Base-by-base conservation (phyloP, 2,888 invertebrate species). In the Pegoplata infirma region DNA sequence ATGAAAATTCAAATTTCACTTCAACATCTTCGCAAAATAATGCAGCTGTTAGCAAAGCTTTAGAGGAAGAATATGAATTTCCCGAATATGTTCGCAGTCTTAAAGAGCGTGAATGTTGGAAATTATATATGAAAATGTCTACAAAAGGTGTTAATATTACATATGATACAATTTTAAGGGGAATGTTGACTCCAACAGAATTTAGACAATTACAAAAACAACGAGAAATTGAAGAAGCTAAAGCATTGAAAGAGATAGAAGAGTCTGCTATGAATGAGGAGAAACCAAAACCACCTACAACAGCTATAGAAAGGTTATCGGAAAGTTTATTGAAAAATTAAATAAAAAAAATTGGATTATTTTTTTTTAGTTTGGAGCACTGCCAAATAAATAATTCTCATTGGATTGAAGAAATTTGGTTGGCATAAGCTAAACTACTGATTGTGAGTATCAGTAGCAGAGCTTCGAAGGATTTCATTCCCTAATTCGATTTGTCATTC, bases 131-230 rank as follows among this genome's bases (percentile, higher is more conserved):
- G 81, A 92, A 92, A 88, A 94, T 94, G 93, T 91, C 91, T 36
- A 92, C 92, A 72, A 93, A 93, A 84, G 94, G 94, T 0, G 91
- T 94, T 14, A 91, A 91, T 61, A 92, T 94, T 3, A 92, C 93
- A 5, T 94, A 93, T 82, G 94, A 94, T 79, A 94, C 94, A 0
- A 92, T 94, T 49, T 85, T 94, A 58, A 91, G 94, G 82, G 94
- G 94, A 40, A 92, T 94, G 92, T 86, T 94, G 80, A 94, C 94
- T 7, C 94, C 94, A 4, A 94, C 94, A 0, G 94, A 94, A 86
- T 93, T 94, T 84, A 90, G 94, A 81, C 89, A 93, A 83, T 90
- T 93, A 76, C 92, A 92, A 84, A 91, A 90, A 76, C 89, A 89
- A 77, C 86, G 89, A 3, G 89, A 89, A 10, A 64, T 85, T 21